These are phyloP conservation scores for Aethina tumida DNA, from an alignment of 1,140 invertebrate species.

Conservation along the genomic window DNA sequence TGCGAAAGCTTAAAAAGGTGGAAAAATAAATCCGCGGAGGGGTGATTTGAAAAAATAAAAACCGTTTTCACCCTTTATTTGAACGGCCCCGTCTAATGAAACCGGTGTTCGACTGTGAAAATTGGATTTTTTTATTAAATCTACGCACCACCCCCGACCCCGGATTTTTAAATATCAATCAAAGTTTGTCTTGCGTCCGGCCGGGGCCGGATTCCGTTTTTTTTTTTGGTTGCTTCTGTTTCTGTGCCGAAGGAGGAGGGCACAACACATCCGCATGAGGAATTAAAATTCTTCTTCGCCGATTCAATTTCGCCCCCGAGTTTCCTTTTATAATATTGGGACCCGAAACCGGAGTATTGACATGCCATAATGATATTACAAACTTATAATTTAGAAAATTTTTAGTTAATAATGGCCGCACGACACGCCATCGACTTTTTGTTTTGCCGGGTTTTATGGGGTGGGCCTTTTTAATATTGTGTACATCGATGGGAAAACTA, in stretches of 20 bases:
- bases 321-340: slow-evolving; percentile 21
- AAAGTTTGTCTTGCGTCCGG: neutral
- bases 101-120: too few relatives aligned
- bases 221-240: slow-evolving; percentile 4
- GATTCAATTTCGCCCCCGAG: neutral
- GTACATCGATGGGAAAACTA: too few relatives aligned
- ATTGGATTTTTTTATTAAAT: too few relatives aligned
- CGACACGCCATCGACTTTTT: slow-evolving; percentile 29
- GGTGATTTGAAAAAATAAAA: too few relatives aligned
- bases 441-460: too few relatives aligned
- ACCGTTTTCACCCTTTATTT: too few relatives aligned
- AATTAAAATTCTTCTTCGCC: neutral
- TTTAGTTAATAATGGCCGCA: slow-evolving; percentile 29
- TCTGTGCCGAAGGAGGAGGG: slow-evolving; percentile 6
- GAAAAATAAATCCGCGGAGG: too few relatives aligned
- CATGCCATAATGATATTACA: slow-evolving; percentile 31
- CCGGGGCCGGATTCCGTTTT: neutral
- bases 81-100: too few relatives aligned
- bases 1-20: too few relatives aligned
- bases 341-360: slow-evolving; percentile 31
- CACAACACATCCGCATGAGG: too few relatives aligned
- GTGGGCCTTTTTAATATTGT: too few relatives aligned
- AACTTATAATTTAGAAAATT: slow-evolving; percentile 34
- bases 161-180: neutral
- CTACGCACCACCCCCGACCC: too few relatives aligned